Evolutionary conservation across 2,113 vertebrate genomes (phyloP).

Genomic region (Brachyistius frenatus): DNA sequence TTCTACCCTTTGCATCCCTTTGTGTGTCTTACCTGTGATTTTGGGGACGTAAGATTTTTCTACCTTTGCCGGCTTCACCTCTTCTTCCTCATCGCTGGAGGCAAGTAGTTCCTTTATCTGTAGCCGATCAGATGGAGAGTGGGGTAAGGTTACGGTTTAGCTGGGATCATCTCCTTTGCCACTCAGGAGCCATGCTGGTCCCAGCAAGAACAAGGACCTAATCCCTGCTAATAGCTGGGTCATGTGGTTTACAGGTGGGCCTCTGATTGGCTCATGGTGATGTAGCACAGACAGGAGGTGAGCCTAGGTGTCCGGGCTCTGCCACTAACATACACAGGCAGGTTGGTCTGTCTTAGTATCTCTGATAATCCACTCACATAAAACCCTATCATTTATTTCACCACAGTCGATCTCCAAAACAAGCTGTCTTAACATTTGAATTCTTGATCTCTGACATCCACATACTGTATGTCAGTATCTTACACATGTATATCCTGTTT

Average conservation of each 20-base stretch:
- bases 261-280: slow-evolving; percentile 74
- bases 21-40: slow-evolving; percentile 90
- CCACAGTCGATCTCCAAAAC: slow-evolving; percentile 4
- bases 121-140: slow-evolving; percentile 64
- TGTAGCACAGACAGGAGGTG: slow-evolving; percentile 66
- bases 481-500: too few relatives aligned
- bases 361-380: slow-evolving; percentile 68
- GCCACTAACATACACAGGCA: slow-evolving; percentile 32
- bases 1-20: not conserved
- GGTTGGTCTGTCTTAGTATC: slow-evolving; percentile 52
- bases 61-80: slow-evolving; percentile 86
- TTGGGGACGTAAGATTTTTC: slow-evolving; percentile 98
- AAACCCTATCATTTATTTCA: slow-evolving; percentile 54
- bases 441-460: slow-evolving; percentile 9
- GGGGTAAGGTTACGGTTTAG: slow-evolving; percentile 77
- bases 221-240: slow-evolving; percentile 77
- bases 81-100: slow-evolving; percentile 94
- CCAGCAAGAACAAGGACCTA: slow-evolving; percentile 74
- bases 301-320: slow-evolving; percentile 55
- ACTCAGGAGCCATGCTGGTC: slow-evolving; percentile 80
- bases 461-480: too few relatives aligned
- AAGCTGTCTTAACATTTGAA: slow-evolving; percentile 10
- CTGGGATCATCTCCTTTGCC: slow-evolving; percentile 82
- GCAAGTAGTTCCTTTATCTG: slow-evolving; percentile 94
- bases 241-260: slow-evolving; percentile 66